Evolutionary conservation across 2,888 invertebrate species (phyloP), one percentile per base, ranked within the genome.

Genomic region (Lysandra bellargus): DNA sequence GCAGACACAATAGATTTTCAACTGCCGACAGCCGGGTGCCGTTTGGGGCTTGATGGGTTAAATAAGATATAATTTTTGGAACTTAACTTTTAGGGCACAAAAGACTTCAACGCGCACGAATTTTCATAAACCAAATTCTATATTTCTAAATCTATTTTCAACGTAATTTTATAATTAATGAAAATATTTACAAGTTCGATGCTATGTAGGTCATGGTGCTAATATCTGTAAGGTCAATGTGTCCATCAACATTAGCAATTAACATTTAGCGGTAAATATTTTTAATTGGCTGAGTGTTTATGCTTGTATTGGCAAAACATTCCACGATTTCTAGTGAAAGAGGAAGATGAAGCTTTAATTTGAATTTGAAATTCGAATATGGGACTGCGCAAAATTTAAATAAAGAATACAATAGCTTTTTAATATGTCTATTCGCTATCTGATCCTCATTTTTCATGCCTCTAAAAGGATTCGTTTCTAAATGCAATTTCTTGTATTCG

Each of bases 221-320:
- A 33, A 69, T 69, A 33, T 69, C 3, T 14, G 12, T 33, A 69
- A 69, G 69, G 69, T 69, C 69, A 69, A 69, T 69, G 69, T 69
- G 69, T 69, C 33, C 69, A 69, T 69, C 69, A 14, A 69, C 33
- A 69, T 69, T 37, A 69, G 69, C 69, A 69, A 69, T 69, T 69
- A 69, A 69, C 69, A 69, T 69, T 33, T 69, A 69, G 33, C 69
- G 69, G 69, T 69, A 69, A 69, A 69, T 33, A 69, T 69, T 69
- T 69, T 69, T 37, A 37, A 69, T 69, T 69, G 69, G 14, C 69
- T 1, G 33, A 14, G 14, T 17, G 4, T 33, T 61, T 61, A 61
- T 61, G 61, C 30, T 30, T 69, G 4, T 69, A 37, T 69, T 69
- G 33, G 69, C 33, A 14, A 37, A 69, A 69, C 14, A 33, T 23